These are phyloP conservation scores for Ditula angustiorana DNA, from an alignment of 2,888 invertebrate species.

Conservation along the genomic window DNA sequence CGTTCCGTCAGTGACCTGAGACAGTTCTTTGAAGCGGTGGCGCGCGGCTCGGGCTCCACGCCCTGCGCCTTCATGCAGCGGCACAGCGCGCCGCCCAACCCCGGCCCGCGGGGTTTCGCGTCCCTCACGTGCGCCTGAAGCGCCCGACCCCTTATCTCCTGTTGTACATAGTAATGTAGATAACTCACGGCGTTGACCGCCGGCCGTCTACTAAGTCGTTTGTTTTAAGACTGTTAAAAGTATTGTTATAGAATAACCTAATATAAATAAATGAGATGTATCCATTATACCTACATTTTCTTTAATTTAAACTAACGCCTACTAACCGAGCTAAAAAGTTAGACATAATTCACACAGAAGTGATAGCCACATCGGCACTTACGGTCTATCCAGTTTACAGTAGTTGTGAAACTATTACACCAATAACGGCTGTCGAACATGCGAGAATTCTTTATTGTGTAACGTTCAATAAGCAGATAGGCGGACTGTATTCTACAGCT, in stretches of 20 bases:
- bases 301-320: slow-evolving; percentile 46
- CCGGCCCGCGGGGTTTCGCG: slow-evolving; percentile 69
- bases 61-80: slow-evolving; percentile 62
- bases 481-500: slow-evolving; percentile 14
- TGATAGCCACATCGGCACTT: slow-evolving; percentile 16
- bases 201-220: slow-evolving; percentile 79
- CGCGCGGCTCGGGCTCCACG: slow-evolving; percentile 68
- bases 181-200: slow-evolving; percentile 74
- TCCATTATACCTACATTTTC: slow-evolving; percentile 53
- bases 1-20: slow-evolving; percentile 88
- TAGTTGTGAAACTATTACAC: slow-evolving; percentile 37
- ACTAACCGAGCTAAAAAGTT: not conserved
- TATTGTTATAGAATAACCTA: slow-evolving; percentile 82
- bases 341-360: slow-evolving; percentile 11
- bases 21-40: slow-evolving; percentile 88
- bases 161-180: slow-evolving; percentile 75
- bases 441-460: slow-evolving; percentile 38
- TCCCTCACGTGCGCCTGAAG: slow-evolving; percentile 76
- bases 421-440: slow-evolving; percentile 40
- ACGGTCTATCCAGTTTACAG: slow-evolving; percentile 22
- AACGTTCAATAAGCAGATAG: slow-evolving; percentile 22
- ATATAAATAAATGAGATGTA: slow-evolving; percentile 78
- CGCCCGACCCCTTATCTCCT: slow-evolving; percentile 32
- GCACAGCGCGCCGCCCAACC: slow-evolving; percentile 69
- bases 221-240: slow-evolving; percentile 84